Evolutionary conservation across 2,888 invertebrate genomes (phyloP).

Genomic region (Entomobrya proxima): DNA sequence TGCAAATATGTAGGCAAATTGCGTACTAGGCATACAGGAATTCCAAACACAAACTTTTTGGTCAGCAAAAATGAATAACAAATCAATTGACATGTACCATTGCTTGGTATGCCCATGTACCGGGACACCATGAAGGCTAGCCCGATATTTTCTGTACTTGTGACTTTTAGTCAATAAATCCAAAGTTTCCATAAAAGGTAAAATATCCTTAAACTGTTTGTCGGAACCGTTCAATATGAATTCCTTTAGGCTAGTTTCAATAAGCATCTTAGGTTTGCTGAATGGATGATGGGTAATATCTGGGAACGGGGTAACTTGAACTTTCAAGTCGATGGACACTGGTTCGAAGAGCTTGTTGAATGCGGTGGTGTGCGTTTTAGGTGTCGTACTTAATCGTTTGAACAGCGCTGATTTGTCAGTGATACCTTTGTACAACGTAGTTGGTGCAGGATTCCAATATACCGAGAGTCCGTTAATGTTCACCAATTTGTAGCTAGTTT

Average conservation of each 20-base stretch:
- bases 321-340: conserved; percentile 90
- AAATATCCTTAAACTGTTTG: conserved; percentile 86
- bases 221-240: conserved; percentile 81
- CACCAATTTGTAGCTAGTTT: conserved; percentile 91
- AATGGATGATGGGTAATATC: conserved; percentile 86
- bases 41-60: too few relatives aligned
- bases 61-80: too few relatives aligned
- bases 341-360: conserved; percentile 86
- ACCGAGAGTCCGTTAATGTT: conserved; percentile 88
- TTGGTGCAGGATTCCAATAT: conserved; percentile 89
- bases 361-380: background rate
- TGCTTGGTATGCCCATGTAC: conserved; percentile 83
- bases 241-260: conserved; percentile 87
- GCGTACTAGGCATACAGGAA: too few relatives aligned
- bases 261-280: conserved; percentile 88
- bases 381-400: background rate
- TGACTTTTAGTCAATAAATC: conserved; percentile 88
- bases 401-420: background rate
- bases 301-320: conserved; percentile 94
- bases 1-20: conserved; percentile 76
- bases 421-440: conserved; percentile 24
- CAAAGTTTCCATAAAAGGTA: conserved; percentile 92
- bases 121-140: conserved; percentile 78
- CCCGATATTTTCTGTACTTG: conserved; percentile 90
- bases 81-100: conserved; percentile 79